A percentile compares a stretch with the other conserved stretches of the same genome.
Conservation (phyloP, 2,888 invertebrate species). For the Amaurobius ferox region DNA sequence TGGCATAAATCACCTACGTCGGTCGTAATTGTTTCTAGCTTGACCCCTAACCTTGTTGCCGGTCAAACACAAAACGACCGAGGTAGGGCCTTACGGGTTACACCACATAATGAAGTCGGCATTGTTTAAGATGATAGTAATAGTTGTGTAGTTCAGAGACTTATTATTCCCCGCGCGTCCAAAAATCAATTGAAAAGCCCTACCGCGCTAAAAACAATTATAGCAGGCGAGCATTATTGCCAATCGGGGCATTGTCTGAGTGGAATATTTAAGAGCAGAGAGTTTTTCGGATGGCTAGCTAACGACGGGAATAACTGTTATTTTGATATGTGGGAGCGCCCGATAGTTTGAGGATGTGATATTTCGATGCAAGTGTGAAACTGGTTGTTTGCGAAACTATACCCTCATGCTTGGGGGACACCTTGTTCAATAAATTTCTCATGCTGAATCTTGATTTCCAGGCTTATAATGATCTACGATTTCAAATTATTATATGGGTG, state of each 20-base stretch:
- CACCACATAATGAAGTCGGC: conserved; percentile 48
- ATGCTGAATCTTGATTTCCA: too few species aligned
- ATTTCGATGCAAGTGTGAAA: background rate
- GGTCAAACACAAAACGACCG: conserved; percentile 44
- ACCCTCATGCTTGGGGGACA: too few species aligned
- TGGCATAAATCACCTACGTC: conserved; percentile 46
- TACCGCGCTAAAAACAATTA: conserved; percentile 48
- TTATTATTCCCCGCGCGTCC: conserved; percentile 46
- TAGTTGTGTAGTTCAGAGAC: conserved; percentile 13
- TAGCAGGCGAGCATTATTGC: conserved; percentile 16
- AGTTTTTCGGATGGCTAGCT: conserved; percentile 28
- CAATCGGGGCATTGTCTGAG: conserved; percentile 29
- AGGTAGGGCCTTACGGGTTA: conserved; percentile 42
- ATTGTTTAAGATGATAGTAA: conserved; percentile 30
- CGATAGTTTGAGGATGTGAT: background rate
- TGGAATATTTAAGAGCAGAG: conserved; percentile 20
- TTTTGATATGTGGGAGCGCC: conserved; percentile 26
- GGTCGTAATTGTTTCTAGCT: conserved; percentile 46
- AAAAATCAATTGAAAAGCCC: conserved; percentile 44
- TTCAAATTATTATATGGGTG: too few species aligned
- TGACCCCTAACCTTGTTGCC: background rate
- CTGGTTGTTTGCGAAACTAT: background rate
- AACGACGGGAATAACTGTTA: conserved; percentile 38
- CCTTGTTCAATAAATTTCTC: too few species aligned
- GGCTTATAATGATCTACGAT: too few species aligned